A percentile compares a stretch with the other conserved stretches of the same genome.
Conservation (phyloP, 2,888 invertebrate species). For the Pyrrhia umbra region DNA sequence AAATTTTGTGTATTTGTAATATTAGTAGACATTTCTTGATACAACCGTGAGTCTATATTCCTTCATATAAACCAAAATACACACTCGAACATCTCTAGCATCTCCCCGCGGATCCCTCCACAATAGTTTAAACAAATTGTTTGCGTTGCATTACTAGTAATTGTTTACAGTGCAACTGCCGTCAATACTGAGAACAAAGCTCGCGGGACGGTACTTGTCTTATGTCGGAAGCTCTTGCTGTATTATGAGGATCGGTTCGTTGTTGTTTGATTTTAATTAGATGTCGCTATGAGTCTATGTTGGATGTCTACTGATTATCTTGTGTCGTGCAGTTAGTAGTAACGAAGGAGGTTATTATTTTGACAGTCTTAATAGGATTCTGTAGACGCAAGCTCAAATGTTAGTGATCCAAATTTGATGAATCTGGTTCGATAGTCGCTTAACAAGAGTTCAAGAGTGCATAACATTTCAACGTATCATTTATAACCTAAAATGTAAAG, state of each 20-base stretch:
- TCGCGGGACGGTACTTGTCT: conserved; percentile 4
- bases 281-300: neutral
- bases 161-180: conserved; percentile 44
- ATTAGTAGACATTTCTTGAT: neutral
- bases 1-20: too few species aligned
- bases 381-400: too few species aligned
- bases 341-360: too few species aligned
- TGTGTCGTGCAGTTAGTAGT: neutral
- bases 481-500: too few species aligned
- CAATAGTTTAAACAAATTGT: conserved; percentile 62
- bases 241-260: neutral
- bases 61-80: conserved; percentile 1
- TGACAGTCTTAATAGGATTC: too few species aligned
- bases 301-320: neutral
- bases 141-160: conserved; percentile 51
- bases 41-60: neutral
- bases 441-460: too few species aligned
- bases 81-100: neutral
- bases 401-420: too few species aligned
- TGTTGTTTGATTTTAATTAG: conserved; percentile 39
- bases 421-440: too few species aligned
- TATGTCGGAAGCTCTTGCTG: neutral
- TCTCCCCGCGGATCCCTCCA: conserved; percentile 14
- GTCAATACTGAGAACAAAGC: conserved; percentile 33
- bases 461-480: too few species aligned